These are phyloP conservation scores for Cyanoliseus patagonus DNA, from an alignment of 2,113 vertebrate species.

Conservation along the genomic window DNA sequence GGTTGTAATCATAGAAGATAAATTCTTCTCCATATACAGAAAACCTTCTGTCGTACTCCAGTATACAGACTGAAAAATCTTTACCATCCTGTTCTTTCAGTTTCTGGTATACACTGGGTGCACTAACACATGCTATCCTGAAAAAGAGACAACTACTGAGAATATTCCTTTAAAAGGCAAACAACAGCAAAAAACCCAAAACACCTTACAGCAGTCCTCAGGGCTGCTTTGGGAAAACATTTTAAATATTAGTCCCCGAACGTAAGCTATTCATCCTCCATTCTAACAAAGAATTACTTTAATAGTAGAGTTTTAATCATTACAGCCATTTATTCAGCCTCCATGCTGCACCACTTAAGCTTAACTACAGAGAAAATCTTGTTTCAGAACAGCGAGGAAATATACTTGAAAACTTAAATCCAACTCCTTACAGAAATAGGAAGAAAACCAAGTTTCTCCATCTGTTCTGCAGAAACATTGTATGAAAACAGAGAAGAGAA, in stretches of 20 bases:
- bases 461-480: not conserved
- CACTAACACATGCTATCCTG: constrained; percentile 92
- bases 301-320: not conserved
- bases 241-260: not conserved
- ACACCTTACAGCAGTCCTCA: not conserved
- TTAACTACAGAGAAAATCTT: not conserved
- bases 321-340: not conserved
- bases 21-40: constrained; percentile 89
- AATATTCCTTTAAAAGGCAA: not conserved
- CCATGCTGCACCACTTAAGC: not conserved
- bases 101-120: constrained; percentile 93
- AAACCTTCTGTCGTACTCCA: constrained; percentile 93
- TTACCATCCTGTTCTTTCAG: constrained; percentile 77
- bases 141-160: not conserved
- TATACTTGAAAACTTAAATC: not conserved
- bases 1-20: constrained; percentile 91
- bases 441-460: not conserved
- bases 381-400: not conserved
- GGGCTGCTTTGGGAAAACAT: not conserved
- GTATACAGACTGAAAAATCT: constrained; percentile 70
- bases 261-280: not conserved
- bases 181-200: not conserved
- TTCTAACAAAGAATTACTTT: not conserved
- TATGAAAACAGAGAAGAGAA: not conserved
- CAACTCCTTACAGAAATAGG: not conserved